phyloP scores from a whole-genome alignment of 2,888 invertebrate genomes.

The Dynastes tityus region DNA sequence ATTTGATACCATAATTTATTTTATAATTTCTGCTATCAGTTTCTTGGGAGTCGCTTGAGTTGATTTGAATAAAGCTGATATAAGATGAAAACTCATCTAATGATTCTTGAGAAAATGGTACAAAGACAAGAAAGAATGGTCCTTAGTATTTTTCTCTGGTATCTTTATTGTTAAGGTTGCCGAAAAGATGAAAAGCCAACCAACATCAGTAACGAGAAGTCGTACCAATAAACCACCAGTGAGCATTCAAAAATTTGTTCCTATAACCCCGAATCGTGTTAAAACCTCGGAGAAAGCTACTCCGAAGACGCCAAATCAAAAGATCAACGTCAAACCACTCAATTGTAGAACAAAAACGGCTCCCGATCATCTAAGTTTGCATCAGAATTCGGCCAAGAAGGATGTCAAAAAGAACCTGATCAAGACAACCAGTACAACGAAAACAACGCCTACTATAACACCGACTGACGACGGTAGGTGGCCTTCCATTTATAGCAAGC shows the following conservation, averaged over 20 bases:
- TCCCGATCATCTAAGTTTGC: constrained; percentile 43
- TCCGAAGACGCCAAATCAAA: constrained; percentile 48
- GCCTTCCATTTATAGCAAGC: constrained; percentile 74
- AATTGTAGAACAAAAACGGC: constrained; percentile 28
- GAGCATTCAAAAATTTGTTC: constrained; percentile 68
- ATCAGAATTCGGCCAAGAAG: constrained; percentile 42
- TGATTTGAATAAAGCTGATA: no score
- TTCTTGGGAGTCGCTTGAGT: no score
- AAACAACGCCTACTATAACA: constrained; percentile 75
- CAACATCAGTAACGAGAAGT: constrained; percentile 52
- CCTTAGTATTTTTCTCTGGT: no score
- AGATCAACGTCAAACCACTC: constrained; percentile 31
- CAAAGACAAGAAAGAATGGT: no score
- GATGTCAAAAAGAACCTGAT: constrained; percentile 37
- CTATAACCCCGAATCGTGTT: constrained; percentile 68
- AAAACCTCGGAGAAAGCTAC: constrained; percentile 51
- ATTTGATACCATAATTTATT: no score
- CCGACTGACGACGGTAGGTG: constrained; percentile 81
- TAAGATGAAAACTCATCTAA: no score
- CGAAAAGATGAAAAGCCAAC: constrained; percentile 65
- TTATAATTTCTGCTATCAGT: no score
- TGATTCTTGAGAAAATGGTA: no score
- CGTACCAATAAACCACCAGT: constrained; percentile 63
- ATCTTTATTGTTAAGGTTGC: constrained; percentile 62
- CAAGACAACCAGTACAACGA: constrained; percentile 49